Evolutionary conservation across 2,113 vertebrate genomes (phyloP).

Genomic region (Crotalus viridis): DNA sequence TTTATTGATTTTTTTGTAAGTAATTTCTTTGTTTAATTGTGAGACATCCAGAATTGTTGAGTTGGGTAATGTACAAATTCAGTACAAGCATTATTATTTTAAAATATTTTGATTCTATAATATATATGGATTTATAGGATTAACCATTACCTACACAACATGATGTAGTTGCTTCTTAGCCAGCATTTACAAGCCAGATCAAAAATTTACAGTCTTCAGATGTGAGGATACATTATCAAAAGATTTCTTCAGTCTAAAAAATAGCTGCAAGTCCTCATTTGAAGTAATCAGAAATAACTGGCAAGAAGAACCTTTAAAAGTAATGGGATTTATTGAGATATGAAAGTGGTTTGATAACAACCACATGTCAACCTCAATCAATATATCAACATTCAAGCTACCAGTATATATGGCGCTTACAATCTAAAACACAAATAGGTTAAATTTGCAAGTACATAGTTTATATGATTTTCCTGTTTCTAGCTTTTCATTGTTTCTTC

Average conservation of each 20-base stretch:
- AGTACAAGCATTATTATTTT: background rate
- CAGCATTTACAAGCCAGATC: background rate
- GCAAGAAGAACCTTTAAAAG: background rate
- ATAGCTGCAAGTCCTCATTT: background rate
- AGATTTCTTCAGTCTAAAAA: background rate
- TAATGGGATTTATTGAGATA: background rate
- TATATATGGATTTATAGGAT: background rate
- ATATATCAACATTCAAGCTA: background rate
- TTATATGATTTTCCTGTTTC: background rate
- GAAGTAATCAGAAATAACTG: background rate
- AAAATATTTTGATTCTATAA: background rate
- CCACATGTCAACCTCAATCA: background rate
- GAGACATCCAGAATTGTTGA: background rate
- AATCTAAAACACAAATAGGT: background rate
- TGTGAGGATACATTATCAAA: background rate
- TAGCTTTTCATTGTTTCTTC: background rate
- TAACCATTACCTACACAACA: background rate
- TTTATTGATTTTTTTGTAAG: background rate
- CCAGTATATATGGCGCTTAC: background rate
- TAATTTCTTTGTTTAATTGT: background rate
- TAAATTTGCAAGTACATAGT: background rate
- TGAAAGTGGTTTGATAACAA: background rate
- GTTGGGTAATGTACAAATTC: background rate
- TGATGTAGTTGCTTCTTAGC: background rate
- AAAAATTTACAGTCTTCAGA: background rate